phyloP scores from a whole-genome alignment of 1,140 invertebrate species.

The Aphis craccivora region DNA sequence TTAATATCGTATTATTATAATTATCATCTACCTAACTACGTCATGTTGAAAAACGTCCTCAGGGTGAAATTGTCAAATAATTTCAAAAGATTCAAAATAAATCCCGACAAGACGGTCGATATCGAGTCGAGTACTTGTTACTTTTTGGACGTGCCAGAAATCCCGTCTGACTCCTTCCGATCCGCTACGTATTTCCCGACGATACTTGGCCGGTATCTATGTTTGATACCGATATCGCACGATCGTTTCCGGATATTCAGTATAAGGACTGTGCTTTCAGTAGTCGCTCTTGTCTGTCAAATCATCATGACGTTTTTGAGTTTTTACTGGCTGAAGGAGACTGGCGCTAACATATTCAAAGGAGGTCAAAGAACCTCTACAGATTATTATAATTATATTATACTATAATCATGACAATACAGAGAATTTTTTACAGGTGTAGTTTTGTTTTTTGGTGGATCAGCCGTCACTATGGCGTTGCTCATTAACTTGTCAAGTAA shows the following conservation, averaged over 20 bases:
- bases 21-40: not conserved
- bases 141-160: slow-evolving; percentile 14
- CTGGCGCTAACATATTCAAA: slow-evolving; percentile 32
- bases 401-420: not conserved
- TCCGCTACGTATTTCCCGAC: slow-evolving; percentile 22
- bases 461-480: slow-evolving; percentile 61
- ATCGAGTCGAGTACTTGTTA: slow-evolving; percentile 28
- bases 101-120: not conserved
- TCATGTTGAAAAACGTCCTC: not conserved
- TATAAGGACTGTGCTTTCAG: slow-evolving; percentile 4
- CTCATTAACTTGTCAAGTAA: slow-evolving; percentile 64
- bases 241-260: slow-evolving; percentile 2
- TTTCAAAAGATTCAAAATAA: slow-evolving; percentile 42
- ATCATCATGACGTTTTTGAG: slow-evolving; percentile 28
- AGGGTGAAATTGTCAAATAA: slow-evolving; percentile 7
- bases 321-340: slow-evolving; percentile 29
- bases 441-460: slow-evolving; percentile 61
- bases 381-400: not conserved
- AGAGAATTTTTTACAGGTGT: not conserved
- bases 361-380: not conserved
- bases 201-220: slow-evolving; percentile 22
- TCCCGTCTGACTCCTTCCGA: slow-evolving; percentile 31
- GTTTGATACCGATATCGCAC: slow-evolving; percentile 40
- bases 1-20: too few relatives aligned
- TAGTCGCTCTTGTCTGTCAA: not conserved